A percentile compares a stretch with the other conserved stretches of the same genome.
These are phyloP conservation scores for Gymnocypris eckloni DNA, from an alignment of 2,797 vertebrate genomes.

Conservation along the genomic window DNA sequence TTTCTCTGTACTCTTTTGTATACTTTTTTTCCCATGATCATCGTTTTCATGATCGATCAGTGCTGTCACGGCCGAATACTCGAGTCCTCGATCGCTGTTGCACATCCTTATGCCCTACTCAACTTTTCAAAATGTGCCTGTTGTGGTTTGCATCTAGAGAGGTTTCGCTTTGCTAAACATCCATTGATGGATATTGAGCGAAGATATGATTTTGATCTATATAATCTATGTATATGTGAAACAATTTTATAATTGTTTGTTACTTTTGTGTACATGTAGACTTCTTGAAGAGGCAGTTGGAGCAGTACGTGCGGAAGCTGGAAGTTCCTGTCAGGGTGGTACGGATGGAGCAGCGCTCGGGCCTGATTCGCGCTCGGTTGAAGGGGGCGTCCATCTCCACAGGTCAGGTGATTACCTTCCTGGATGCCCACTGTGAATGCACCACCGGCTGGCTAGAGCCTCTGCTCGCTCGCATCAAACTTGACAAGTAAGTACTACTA, in stretches of 20 bases:
- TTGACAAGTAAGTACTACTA: conserved; percentile 86
- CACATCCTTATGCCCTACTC: neutral
- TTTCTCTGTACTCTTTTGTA: no score
- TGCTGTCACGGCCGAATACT: no score
- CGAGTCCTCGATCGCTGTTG: no score
- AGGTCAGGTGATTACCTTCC: conserved; percentile 97
- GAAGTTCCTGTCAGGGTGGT: conserved; percentile 93
- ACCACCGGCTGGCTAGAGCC: conserved; percentile 97
- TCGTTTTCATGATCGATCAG: no score
- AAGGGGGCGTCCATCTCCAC: conserved; percentile 95
- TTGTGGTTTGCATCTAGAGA: neutral
- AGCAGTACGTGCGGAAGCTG: conserved; percentile 92
- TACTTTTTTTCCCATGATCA: no score
- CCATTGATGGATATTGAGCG: neutral
- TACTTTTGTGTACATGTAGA: conserved; percentile 74
- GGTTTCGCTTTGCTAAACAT: neutral
- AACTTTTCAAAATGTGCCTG: neutral
- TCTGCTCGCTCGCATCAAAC: conserved; percentile 93
- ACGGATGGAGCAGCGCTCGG: conserved; percentile 97
- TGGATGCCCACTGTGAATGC: conserved; percentile 98
- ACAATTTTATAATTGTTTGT: conserved; percentile 3
- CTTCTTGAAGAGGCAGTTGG: conserved; percentile 93
- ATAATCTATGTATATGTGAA: neutral
- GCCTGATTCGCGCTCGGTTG: conserved; percentile 94
- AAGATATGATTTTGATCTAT: conserved; percentile 4